Conservation (phyloP, 1,140 invertebrate species). For the Sesamia nonagrioides region DNA sequence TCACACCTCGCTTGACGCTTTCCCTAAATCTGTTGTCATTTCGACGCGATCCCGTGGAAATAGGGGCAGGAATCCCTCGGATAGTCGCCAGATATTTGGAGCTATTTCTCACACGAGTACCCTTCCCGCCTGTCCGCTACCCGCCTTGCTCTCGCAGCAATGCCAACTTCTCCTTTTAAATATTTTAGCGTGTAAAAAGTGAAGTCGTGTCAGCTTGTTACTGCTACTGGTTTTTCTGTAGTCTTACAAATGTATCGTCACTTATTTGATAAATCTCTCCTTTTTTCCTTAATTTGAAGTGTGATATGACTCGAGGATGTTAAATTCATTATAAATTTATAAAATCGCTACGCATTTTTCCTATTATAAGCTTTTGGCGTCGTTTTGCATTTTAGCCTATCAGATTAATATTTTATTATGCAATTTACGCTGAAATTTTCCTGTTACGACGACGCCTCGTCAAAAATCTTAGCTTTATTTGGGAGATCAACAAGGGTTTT, state of each 20-base stretch:
- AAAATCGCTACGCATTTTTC: conserved; percentile 16
- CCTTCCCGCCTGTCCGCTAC: conserved; percentile 50
- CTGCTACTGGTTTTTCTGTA: conserved; percentile 42
- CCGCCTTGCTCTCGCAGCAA: conserved; percentile 29
- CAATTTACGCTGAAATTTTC: conserved; percentile 19
- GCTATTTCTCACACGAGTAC: conserved; percentile 80
- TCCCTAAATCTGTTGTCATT: conserved; percentile 86
- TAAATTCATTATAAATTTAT: conserved; percentile 6
- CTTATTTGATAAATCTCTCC: conserved; percentile 18
- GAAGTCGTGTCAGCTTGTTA: conserved; percentile 76
- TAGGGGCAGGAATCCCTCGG: conserved; percentile 80
- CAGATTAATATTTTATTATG: conserved; percentile 30
- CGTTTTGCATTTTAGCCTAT: conserved; percentile 1
- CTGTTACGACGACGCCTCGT: conserved; percentile 9
- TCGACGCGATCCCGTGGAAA: conserved; percentile 79
- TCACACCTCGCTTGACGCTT: conserved; percentile 85
- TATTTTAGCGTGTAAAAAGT: conserved; percentile 80
- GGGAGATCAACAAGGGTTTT: conserved; percentile 12
- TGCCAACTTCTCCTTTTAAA: conserved; percentile 73
- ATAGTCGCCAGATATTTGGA: conserved; percentile 80
- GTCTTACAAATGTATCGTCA: conserved; percentile 11
- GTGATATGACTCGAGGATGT: conserved; percentile 27
- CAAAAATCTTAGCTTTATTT: conserved; percentile 9
- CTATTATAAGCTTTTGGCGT: not conserved
- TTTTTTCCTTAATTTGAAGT: conserved; percentile 40